Evolutionary conservation across 2,797 vertebrate genomes (phyloP).

Genomic region (Aeoliscus strigatus): DNA sequence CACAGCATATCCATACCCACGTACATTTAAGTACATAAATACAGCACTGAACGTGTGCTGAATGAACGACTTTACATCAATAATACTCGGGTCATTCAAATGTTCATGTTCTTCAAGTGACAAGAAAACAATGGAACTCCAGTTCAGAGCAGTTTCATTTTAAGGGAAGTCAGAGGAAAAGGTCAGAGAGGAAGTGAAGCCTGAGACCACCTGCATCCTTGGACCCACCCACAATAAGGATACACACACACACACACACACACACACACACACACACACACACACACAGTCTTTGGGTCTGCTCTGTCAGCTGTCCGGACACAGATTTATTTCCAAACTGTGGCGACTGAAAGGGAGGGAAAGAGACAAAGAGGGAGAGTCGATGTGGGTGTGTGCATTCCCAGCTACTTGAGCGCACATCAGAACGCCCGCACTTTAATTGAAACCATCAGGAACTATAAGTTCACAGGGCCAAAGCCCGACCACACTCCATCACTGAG

Average conservation of each 20-base stretch:
- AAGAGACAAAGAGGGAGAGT: conserved; percentile 27
- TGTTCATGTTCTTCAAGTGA: conserved; percentile 24
- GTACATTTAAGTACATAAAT: too few relatives aligned
- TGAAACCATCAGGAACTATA: conserved; percentile 57
- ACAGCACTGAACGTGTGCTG: too few relatives aligned
- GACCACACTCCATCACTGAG: conserved; percentile 38
- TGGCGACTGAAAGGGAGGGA: conserved; percentile 28
- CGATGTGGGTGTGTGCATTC: conserved; percentile 25
- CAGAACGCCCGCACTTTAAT: conserved; percentile 56
- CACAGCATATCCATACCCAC: too few relatives aligned
- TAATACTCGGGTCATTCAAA: conserved; percentile 13
- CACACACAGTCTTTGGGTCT: conserved; percentile 33
- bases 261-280: conserved; percentile 10
- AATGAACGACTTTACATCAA: not conserved
- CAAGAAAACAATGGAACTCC: conserved; percentile 27
- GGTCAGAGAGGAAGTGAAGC: conserved; percentile 53
- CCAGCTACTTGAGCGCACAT: conserved; percentile 53
- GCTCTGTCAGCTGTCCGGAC: conserved; percentile 55
- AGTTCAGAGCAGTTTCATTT: conserved; percentile 45
- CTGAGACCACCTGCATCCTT: conserved; percentile 71
- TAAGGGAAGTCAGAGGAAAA: conserved; percentile 51
- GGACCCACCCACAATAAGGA: conserved; percentile 35
- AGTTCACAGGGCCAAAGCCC: conserved; percentile 32
- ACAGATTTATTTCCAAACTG: conserved; percentile 58
- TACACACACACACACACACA: conserved; percentile 11